phyloP scores from a whole-genome alignment of 2,113 vertebrate species.

The Catharus fuscescens region DNA sequence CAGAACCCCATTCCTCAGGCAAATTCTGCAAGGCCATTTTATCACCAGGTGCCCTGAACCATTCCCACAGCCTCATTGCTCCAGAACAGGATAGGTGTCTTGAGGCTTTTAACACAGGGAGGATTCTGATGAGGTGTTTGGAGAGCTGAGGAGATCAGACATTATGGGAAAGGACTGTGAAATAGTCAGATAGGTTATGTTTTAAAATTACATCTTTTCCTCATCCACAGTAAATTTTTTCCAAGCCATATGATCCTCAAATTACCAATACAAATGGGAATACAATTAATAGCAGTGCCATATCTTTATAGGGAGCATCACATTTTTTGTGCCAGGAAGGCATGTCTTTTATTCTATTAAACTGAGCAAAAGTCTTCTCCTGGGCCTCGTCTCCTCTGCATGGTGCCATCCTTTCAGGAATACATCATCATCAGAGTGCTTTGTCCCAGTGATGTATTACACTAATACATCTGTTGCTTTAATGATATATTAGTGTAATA shows the following conservation, averaged over 20 bases:
- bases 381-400: constrained; percentile 9
- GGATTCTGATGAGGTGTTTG: not conserved
- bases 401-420: constrained; percentile 55
- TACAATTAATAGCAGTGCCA: not conserved
- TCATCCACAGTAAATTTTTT: constrained; percentile 35
- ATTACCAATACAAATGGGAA: constrained; percentile 15
- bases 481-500: constrained; percentile 76
- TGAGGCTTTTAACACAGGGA: not conserved
- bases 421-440: constrained; percentile 61
- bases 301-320: not conserved
- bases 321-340: not conserved
- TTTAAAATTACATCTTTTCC: constrained; percentile 34
- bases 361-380: constrained; percentile 48
- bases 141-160: not conserved
- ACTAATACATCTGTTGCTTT: constrained; percentile 72
- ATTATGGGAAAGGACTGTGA: not conserved
- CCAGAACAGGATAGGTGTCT: not conserved
- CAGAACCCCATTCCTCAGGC: not conserved
- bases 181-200: not conserved
- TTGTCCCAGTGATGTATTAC: constrained; percentile 68
- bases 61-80: not conserved
- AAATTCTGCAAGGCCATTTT: not conserved
- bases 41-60: not conserved
- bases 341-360: constrained; percentile 35
- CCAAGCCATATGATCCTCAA: constrained; percentile 20